Evolutionary conservation across 1,140 invertebrate genomes (phyloP), one percentile per base, ranked within the genome.

Genomic region (Caerostris extrusa): DNA sequence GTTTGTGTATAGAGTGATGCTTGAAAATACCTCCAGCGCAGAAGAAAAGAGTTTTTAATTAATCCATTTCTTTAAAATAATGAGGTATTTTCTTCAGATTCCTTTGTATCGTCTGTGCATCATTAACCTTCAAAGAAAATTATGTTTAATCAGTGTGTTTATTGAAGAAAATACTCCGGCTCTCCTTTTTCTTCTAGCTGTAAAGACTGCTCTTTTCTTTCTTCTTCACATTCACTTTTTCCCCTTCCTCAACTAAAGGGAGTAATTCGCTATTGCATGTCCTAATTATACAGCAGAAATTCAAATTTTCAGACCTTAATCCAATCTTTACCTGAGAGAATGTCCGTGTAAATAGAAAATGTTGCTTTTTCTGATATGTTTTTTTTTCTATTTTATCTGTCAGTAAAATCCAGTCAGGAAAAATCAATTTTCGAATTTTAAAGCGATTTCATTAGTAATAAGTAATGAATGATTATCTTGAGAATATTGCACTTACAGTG

Each of bases 41-140:
- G 50, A 77, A 7, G 50, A 77, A 77, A 77, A 77, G 71, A 50
- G 50, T 77, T 77, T 77, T 77, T 77, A 77, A 77, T 77, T 77
- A 77, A 77, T 77, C 71, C 50, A 77, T 77, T 77, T 77, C 71
- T 77, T 77, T 77, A 77, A 77, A 77, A 34, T 77, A 77, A 77
- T 77, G 71, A 77, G 7, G 71, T 77, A 77, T 77, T 77, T 77
- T 77, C 71, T 77, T 77, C 50, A 50, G 7, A 77, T 50, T 77
- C 34, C 53, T 77, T 77, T 50, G 3, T 53, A 77, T 77, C 71
- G 71, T 34, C 34, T 12, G 71, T 12, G 71, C 71, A 77, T 77
- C 71, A 77, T 77, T 77, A 77, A 77, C 71, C 34, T 50, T 77
- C 71, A 77, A 77, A 77, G 71, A 77, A 77, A 77, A 77, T 77